Evolutionary conservation across 2,888 invertebrate genomes (phyloP), one percentile per base, ranked within the genome.

Genomic region (Prenolepis imparis): DNA sequence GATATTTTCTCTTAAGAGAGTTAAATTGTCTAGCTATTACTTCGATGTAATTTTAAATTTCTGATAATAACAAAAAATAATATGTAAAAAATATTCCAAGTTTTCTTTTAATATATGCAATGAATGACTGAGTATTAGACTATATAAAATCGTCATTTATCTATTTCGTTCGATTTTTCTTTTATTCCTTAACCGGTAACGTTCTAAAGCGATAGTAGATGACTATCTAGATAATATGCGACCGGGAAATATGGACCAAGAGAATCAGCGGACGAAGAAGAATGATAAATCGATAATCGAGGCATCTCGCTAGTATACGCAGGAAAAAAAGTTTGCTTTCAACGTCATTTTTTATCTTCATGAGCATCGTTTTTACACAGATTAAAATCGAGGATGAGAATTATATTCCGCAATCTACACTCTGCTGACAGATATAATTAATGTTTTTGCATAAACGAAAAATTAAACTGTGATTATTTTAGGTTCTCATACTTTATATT

Each of bases 261-360:
- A 72, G 12, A 41, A 68, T 28, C 70, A 41, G 11, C 41, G 32
- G 21, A 68, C 55, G 41, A 70, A 59, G 73, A 78, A 78, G 68
- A 3, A 72, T 85, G 74, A 84, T 75, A 77, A 84, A 84, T 84
- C 84, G 85, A 84, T 84, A 85, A 70, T 63, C 72, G 84, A 68
- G 64, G 24, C 36, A 28, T 21, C 36, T 63, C 63, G 63, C 32
- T 41, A 36, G 15, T 55, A 41, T 64, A 52, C 52, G 52, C 63
- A 12, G 59, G 61, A 66, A 75, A 67, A 73, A 83, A 61, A 41
- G n/a, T 84, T 75, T 84, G 55, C 48, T 83, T 61, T 63, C 21
- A 24, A 32, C n/a, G 48, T 80, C 48, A 64, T 82, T 67, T 82
- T 82, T 82, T 41, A 55, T 72, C 44, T 36, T 32, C 24, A 32